phyloP scores from a whole-genome alignment of 1,140 invertebrate genomes.

The Rhopalosiphum maidis region DNA sequence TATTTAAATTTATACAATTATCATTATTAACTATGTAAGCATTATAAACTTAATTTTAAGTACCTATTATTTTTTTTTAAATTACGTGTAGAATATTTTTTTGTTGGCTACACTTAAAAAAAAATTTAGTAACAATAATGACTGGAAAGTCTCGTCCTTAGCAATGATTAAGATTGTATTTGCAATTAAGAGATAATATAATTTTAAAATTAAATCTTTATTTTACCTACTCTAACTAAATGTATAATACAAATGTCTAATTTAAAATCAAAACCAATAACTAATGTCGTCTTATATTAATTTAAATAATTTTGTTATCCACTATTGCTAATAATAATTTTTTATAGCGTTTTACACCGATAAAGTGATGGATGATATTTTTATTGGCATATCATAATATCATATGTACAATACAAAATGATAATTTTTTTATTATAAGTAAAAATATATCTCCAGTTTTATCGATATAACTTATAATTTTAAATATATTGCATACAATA shows the following conservation, averaged over 20 bases:
- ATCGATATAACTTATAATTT: no score
- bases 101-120: not conserved
- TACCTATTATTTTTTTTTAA: not conserved
- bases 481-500: not conserved
- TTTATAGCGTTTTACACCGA: not conserved
- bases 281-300: not conserved
- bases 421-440: no score
- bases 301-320: not conserved
- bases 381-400: not conserved
- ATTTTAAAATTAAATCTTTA: not conserved
- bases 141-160: not conserved
- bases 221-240: no score
- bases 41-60: not conserved
- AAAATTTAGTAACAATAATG: not conserved
- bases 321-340: not conserved
- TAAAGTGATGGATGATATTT: not conserved
- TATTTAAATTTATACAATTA: not conserved
- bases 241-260: no score
- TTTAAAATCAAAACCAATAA: not conserved
- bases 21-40: not conserved
- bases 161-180: not conserved
- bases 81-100: conserved; percentile 15
- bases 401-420: no score
- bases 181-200: not conserved
- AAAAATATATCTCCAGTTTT: no score